These are phyloP conservation scores for Bilobella aurantiaca DNA, from an alignment of 1,140 invertebrate species.

Conservation along the genomic window DNA sequence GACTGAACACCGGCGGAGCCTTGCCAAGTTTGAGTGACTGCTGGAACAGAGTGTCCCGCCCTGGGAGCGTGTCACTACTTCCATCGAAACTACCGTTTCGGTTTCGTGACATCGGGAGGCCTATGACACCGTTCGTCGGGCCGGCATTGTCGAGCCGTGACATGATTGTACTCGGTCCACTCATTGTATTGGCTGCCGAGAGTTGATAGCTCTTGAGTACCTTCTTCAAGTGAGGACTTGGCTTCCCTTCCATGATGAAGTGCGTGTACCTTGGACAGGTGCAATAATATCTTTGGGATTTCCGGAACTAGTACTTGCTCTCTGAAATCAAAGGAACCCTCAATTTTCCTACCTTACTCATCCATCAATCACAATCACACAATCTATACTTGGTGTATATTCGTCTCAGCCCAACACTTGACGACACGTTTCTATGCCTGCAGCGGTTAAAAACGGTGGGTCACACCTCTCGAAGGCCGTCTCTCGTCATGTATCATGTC, in stretches of 20 bases:
- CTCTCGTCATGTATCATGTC: no score
- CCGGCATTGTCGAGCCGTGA: conserved; percentile 25
- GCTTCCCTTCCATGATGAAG: conserved; percentile 28
- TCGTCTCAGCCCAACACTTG: no score
- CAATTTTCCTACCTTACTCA: no score
- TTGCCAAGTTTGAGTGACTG: background rate
- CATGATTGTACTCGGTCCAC: conserved; percentile 66
- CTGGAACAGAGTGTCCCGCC: background rate
- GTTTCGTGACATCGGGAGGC: background rate
- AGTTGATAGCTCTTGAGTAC: conserved; percentile 89
- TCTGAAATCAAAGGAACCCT: no score
- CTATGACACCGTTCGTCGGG: no score
- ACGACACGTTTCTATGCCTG: no score
- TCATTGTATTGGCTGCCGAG: conserved; percentile 77
- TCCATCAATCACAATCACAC: no score
- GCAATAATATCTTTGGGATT: background rate
- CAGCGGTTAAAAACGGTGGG: no score
- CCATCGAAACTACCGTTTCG: background rate
- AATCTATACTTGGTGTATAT: no score
- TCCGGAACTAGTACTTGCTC: no score
- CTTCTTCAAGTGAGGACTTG: conserved; percentile 70
- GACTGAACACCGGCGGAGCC: background rate
- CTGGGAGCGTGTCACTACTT: background rate
- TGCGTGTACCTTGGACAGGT: background rate
- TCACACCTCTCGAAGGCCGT: no score